These are phyloP conservation scores for Trialeurodes vaporariorum DNA, from an alignment of 1,140 invertebrate species.

Conservation along the genomic window DNA sequence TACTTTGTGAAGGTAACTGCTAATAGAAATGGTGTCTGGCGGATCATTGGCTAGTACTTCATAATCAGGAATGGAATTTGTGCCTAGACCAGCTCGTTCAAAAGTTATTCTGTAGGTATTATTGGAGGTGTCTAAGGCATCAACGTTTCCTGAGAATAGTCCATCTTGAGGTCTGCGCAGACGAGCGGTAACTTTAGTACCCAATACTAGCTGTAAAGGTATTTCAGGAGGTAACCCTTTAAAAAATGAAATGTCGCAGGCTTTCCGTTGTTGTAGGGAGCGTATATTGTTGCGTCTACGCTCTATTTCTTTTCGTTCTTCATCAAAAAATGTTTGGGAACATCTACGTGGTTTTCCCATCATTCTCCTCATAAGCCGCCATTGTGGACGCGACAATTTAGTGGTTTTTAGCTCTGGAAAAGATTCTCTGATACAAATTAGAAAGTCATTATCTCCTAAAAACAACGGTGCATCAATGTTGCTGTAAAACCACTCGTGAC, in stretches of 20 bases:
- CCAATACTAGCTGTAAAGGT: slow-evolving; percentile 89
- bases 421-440: slow-evolving; percentile 83
- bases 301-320: slow-evolving; percentile 83
- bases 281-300: slow-evolving; percentile 85
- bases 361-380: slow-evolving; percentile 87
- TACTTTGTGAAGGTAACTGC: slow-evolving; percentile 72
- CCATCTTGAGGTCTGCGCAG: slow-evolving; percentile 90
- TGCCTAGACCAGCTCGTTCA: slow-evolving; percentile 83
- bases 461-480: slow-evolving; percentile 92
- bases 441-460: slow-evolving; percentile 93
- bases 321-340: slow-evolving; percentile 88
- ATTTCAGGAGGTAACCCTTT: slow-evolving; percentile 94
- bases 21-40: slow-evolving; percentile 78
- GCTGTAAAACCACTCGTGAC: slow-evolving; percentile 98
- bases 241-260: slow-evolving; percentile 58
- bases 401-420: slow-evolving; percentile 85
- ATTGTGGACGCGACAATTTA: slow-evolving; percentile 79
- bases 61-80: slow-evolving; percentile 92
- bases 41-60: slow-evolving; percentile 90
- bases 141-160: slow-evolving; percentile 89
- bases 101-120: slow-evolving; percentile 97
- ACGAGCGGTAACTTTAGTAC: slow-evolving; percentile 88
- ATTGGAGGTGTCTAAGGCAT: slow-evolving; percentile 93
- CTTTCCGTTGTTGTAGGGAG: slow-evolving; percentile 86
- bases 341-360: slow-evolving; percentile 96